Percentiles rank a stretch among this genome's conserved stretches.
Conservation (phyloP, 2,888 invertebrate genomes). For the Campopleginae sp. region DNA sequence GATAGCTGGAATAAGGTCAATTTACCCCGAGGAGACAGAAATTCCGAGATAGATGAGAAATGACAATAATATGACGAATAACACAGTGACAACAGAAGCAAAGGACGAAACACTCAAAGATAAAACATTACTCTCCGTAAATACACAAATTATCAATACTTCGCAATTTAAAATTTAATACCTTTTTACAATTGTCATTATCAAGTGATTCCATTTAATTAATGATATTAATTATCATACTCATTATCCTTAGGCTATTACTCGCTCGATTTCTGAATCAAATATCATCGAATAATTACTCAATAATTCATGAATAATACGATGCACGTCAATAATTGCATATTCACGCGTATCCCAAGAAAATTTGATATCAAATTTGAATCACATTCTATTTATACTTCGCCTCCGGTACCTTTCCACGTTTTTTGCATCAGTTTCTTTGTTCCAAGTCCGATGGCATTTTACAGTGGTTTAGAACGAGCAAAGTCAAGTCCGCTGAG, state of each 20-base stretch:
- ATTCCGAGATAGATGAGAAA: slow-evolving; percentile 23
- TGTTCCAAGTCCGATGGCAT: slow-evolving; percentile 12
- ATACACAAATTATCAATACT: not conserved
- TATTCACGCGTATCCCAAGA: not conserved
- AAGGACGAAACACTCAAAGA: not conserved
- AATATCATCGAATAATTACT: not conserved
- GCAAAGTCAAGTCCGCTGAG: not conserved
- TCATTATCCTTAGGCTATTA: not conserved
- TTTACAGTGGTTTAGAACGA: not conserved
- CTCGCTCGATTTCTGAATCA: not conserved
- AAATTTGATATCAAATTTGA: not conserved
- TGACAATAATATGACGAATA: slow-evolving; percentile 24
- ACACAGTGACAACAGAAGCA: slow-evolving; percentile 13
- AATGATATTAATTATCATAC: not conserved
- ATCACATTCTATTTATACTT: not conserved
- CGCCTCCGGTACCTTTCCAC: not conserved
- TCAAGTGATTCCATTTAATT: not conserved
- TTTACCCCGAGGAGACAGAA: slow-evolving; percentile 34
- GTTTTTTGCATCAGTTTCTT: slow-evolving; percentile 33
- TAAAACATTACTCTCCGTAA: not conserved
- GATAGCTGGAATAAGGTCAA: slow-evolving; percentile 61
- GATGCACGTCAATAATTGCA: not conserved
- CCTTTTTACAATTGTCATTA: not conserved
- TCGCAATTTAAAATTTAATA: not conserved
- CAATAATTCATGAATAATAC: slow-evolving; percentile 4